A percentile compares a stretch with the other conserved stretches of the same genome.
These are phyloP conservation scores for Ageneiosus marmoratus DNA, from an alignment of 2,113 vertebrate genomes.

Conservation along the genomic window DNA sequence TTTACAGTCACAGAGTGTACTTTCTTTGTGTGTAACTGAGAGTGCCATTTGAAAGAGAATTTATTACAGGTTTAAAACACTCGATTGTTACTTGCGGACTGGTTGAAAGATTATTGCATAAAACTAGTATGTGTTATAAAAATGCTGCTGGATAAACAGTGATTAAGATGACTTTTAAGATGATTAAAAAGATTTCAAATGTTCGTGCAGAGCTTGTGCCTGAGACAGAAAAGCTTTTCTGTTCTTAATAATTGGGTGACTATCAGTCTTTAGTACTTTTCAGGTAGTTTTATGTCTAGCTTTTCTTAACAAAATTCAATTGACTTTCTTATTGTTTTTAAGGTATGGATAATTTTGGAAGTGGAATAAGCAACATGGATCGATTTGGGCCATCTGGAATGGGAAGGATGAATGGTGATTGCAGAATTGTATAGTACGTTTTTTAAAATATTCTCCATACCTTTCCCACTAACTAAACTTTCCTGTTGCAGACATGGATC, in stretches of 20 bases:
- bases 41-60: too few species aligned
- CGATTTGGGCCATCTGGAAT: constrained; percentile 90
- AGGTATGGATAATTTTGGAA: constrained; percentile 93
- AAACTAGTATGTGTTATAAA: neutral
- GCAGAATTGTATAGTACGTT: neutral
- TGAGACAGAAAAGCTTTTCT: too few species aligned
- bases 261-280: neutral
- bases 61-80: neutral
- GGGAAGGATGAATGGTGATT: constrained; percentile 89
- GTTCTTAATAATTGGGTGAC: neutral
- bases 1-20: too few species aligned
- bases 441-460: constrained; percentile 26
- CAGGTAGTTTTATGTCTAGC: neutral
- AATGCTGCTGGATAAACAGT: neutral
- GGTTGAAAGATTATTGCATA: neutral
- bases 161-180: neutral
- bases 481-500: constrained; percentile 83
- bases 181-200: neutral
- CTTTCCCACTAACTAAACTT: constrained; percentile 50
- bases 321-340: constrained; percentile 24
- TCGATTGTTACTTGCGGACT: neutral
- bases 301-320: neutral
- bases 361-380: constrained; percentile 84
- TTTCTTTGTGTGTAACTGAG: too few species aligned
- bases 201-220: neutral